Conservation (phyloP, 2,888 invertebrate species). For the Lasioglossum villosulum region DNA sequence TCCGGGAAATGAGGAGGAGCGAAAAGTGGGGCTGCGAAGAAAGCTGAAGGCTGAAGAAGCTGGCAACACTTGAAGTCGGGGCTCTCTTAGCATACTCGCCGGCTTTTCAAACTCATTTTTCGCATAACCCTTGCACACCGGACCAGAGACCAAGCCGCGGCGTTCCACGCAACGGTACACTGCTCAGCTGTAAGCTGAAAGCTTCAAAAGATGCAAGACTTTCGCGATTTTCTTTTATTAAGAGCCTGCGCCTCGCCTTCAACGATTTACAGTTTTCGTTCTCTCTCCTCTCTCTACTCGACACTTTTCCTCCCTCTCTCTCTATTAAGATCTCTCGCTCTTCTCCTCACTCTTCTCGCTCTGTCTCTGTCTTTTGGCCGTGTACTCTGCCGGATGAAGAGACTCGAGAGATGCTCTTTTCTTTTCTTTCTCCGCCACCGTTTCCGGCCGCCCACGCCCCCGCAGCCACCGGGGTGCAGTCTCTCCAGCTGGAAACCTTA, state of each 20-base stretch:
- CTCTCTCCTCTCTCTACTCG: constrained; percentile 18
- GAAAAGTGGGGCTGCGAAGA: constrained; percentile 5
- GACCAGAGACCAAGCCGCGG: constrained; percentile 5
- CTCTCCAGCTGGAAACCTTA: constrained; percentile 41
- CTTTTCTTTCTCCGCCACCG: neutral
- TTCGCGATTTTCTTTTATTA: constrained; percentile 65
- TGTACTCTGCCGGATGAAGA: constrained; percentile 38
- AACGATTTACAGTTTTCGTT: constrained; percentile 57
- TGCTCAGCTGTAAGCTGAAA: constrained; percentile 20
- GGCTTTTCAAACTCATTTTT: constrained; percentile 63
- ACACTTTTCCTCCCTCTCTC: constrained; percentile 1
- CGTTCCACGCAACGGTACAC: constrained; percentile 21
- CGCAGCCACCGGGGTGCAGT: neutral
- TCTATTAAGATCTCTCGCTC: neutral
- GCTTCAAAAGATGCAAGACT: constrained; percentile 43
- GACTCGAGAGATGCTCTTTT: constrained; percentile 36
- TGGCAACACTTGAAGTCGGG: constrained; percentile 33
- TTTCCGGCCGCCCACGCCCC: neutral
- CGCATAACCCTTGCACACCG: constrained; percentile 48
- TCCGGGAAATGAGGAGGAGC: neutral
- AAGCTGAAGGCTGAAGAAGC: constrained; percentile 6
- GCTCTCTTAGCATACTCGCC: constrained; percentile 44
- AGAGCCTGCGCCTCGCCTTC: constrained; percentile 47
- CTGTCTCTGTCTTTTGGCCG: neutral
- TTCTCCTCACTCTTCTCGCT: neutral